phyloP scores from a whole-genome alignment of 1,140 invertebrate genomes.

The Psilanteris sp. region DNA sequence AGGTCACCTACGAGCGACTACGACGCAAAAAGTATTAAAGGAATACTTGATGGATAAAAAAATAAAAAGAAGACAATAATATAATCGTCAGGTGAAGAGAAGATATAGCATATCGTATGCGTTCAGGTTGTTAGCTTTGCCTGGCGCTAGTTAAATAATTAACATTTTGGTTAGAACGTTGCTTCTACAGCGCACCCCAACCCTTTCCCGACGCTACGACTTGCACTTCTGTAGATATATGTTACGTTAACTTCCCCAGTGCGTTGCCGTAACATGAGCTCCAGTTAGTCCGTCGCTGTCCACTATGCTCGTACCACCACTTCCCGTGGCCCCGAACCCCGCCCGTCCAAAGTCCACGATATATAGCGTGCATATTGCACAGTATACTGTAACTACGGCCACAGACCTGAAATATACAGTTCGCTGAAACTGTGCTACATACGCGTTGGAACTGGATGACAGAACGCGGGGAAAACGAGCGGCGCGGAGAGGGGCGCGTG shows the following conservation, averaged over 20 bases:
- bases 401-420: conserved; percentile 75
- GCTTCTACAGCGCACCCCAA: conserved; percentile 49
- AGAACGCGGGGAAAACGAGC: conserved; percentile 34
- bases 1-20: too few relatives aligned
- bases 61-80: neutral
- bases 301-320: conserved; percentile 67
- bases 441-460: conserved; percentile 52
- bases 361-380: conserved; percentile 74
- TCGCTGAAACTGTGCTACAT: conserved; percentile 66
- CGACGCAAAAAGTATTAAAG: too few relatives aligned
- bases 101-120: conserved; percentile 61
- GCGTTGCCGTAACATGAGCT: conserved; percentile 73
- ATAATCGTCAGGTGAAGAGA: neutral
- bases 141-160: conserved; percentile 77
- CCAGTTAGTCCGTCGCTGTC: conserved; percentile 73
- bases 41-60: too few relatives aligned
- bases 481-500: neutral
- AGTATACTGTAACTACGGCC: conserved; percentile 73
- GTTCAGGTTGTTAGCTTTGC: conserved; percentile 71
- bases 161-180: conserved; percentile 76
- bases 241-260: conserved; percentile 67
- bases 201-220: conserved; percentile 39
- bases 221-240: conserved; percentile 66
- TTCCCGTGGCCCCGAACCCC: conserved; percentile 23
- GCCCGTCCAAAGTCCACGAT: conserved; percentile 35